Conservation (phyloP, 2,888 invertebrate genomes). For the Criorhina ranunculi region DNA sequence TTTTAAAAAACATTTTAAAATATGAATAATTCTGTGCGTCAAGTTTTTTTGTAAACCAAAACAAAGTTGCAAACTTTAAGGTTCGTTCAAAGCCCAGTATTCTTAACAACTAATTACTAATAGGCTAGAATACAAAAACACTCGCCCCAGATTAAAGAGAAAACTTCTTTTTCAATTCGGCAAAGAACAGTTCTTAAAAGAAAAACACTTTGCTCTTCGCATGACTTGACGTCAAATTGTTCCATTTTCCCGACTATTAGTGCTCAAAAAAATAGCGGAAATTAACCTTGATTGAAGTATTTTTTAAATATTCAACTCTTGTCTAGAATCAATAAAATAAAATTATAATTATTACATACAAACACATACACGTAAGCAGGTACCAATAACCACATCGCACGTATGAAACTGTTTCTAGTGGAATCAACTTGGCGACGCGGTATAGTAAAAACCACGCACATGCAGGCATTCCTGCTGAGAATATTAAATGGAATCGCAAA, state of each 20-base stretch:
- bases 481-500: slow-evolving; percentile 57
- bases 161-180: too few species aligned
- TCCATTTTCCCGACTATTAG: slow-evolving; percentile 38
- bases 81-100: too few species aligned
- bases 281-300: slow-evolving; percentile 68
- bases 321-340: slow-evolving; percentile 70
- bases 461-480: slow-evolving; percentile 46
- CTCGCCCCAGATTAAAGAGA: too few species aligned
- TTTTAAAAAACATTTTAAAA: too few species aligned
- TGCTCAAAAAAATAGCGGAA: slow-evolving; percentile 58
- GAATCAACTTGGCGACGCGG: slow-evolving; percentile 63
- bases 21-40: too few species aligned
- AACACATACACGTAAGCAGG: slow-evolving; percentile 57
- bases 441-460: slow-evolving; percentile 67
- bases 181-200: too few species aligned
- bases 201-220: too few species aligned
- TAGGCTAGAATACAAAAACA: too few species aligned
- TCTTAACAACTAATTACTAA: too few species aligned
- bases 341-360: slow-evolving; percentile 76
- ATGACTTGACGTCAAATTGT: slow-evolving; percentile 18
- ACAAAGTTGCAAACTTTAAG: too few species aligned
- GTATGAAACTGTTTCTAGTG: slow-evolving; percentile 68
- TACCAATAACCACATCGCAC: slow-evolving; percentile 57
- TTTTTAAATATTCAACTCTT: slow-evolving; percentile 66
- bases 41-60: too few species aligned